A percentile compares a stretch with the other conserved stretches of the same genome.
Evolutionary conservation across 2,888 invertebrate species (phyloP).

Genomic region (Tenodera sinensis): DNA sequence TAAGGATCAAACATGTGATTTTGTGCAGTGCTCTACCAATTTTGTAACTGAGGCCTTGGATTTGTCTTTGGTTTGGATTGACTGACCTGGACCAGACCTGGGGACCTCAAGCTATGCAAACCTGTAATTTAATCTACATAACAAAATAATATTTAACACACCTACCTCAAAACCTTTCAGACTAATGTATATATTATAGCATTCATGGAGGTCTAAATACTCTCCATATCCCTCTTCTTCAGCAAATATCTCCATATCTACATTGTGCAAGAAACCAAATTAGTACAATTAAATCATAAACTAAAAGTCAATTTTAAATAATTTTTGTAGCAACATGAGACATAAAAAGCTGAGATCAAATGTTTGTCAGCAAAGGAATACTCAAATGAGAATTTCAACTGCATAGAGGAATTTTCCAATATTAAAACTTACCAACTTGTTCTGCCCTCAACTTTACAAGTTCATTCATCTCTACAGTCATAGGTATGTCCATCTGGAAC

Average conservation of each 20-base stretch:
- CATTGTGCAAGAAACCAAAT: conserved; percentile 36
- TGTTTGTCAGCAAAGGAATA: not conserved
- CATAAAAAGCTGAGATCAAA: not conserved
- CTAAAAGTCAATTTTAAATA: too few relatives aligned
- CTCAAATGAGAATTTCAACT: not conserved
- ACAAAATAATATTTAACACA: conserved; percentile 6
- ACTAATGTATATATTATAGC: conserved; percentile 94
- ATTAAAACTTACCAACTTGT: conserved; percentile 60
- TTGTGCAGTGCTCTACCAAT: too few relatives aligned
- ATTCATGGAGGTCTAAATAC: conserved; percentile 94
- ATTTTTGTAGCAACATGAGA: too few relatives aligned
- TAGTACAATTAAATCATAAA: too few relatives aligned
- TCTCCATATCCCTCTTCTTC: conserved; percentile 99
- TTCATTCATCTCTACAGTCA: conserved; percentile 97
- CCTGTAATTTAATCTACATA: not conserved
- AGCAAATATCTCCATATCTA: conserved; percentile 88
- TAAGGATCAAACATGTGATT: too few relatives aligned
- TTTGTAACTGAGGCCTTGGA: too few relatives aligned
- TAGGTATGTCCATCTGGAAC: conserved; percentile 71
- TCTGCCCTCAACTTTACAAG: conserved; percentile 84
- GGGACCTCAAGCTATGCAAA: too few relatives aligned
- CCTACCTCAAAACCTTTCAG: conserved; percentile 89
- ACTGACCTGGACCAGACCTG: too few relatives aligned
- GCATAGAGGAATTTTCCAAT: not conserved
- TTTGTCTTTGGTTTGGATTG: too few relatives aligned